A percentile compares a stretch with the other conserved stretches of the same genome.
phyloP scores from a whole-genome alignment of 2,888 invertebrate genomes.

The Heliconius sara region DNA sequence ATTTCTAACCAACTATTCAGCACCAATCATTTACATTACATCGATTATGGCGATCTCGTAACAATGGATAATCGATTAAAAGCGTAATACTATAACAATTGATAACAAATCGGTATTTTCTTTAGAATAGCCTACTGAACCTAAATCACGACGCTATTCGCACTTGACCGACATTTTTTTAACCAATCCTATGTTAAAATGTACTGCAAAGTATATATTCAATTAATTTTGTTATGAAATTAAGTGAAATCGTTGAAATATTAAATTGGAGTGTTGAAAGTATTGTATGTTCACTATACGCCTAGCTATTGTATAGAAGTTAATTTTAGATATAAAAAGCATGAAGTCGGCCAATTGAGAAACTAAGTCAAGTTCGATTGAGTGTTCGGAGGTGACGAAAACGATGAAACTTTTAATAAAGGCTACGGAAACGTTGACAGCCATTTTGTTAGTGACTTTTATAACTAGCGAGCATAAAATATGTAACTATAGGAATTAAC shows the following conservation, averaged over 20 bases:
- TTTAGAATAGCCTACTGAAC: slow-evolving; percentile 35
- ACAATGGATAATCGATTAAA: slow-evolving; percentile 40
- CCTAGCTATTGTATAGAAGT: slow-evolving; percentile 60
- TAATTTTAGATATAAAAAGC: slow-evolving; percentile 68
- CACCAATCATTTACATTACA: slow-evolving; percentile 22
- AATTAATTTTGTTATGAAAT: slow-evolving; percentile 78
- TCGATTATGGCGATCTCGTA: slow-evolving; percentile 28
- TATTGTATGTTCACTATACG: slow-evolving; percentile 53
- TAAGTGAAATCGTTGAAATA: slow-evolving; percentile 76
- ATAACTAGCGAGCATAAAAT: too few relatives aligned
- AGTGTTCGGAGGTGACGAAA: slow-evolving; percentile 54
- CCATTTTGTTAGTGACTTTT: neutral
- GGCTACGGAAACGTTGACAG: neutral
- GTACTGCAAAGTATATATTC: slow-evolving; percentile 67
- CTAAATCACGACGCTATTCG: slow-evolving; percentile 41
- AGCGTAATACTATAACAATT: slow-evolving; percentile 8
- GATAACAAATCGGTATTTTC: slow-evolving; percentile 18
- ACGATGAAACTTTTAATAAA: slow-evolving; percentile 54
- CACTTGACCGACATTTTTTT: slow-evolving; percentile 58
- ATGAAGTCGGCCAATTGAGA: slow-evolving; percentile 70
- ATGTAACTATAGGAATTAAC: too few relatives aligned
- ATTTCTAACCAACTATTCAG: slow-evolving; percentile 28
- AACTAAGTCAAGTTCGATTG: slow-evolving; percentile 69
- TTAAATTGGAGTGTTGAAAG: slow-evolving; percentile 73
- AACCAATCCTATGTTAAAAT: slow-evolving; percentile 57